phyloP scores from a whole-genome alignment of 2,113 vertebrate genomes.

The Odocoileus virginianus region DNA sequence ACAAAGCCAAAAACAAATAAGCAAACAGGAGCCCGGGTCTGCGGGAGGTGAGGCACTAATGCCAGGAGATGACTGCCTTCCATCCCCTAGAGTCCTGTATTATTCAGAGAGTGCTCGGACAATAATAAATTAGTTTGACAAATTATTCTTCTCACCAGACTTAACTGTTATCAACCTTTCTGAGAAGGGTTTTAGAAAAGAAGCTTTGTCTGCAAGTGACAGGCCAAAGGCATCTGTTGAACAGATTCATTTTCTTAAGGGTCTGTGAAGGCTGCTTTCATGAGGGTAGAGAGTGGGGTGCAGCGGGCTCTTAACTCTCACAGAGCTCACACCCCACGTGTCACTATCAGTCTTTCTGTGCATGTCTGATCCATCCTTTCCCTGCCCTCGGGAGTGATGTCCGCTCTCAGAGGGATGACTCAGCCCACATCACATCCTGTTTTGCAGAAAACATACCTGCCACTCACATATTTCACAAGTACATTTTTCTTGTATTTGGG shows the following conservation, averaged over 20 bases:
- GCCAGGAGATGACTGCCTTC: background rate
- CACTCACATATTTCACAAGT: background rate
- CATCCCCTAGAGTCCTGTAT: background rate
- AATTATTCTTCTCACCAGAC: constrained; percentile 42
- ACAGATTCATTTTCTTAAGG: constrained; percentile 37
- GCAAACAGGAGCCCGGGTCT: background rate
- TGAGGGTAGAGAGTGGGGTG: background rate
- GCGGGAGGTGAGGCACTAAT: background rate
- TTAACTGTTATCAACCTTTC: constrained; percentile 54
- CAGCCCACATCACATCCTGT: background rate
- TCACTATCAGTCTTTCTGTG: background rate
- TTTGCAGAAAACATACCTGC: background rate
- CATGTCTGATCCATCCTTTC: background rate
- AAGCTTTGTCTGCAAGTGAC: constrained; percentile 38
- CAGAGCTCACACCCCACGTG: background rate
- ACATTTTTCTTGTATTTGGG: background rate
- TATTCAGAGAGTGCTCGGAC: constrained; percentile 3
- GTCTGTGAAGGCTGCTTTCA: constrained; percentile 30
- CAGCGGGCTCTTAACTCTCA: background rate
- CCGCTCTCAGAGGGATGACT: background rate
- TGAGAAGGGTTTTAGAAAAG: constrained; percentile 36
- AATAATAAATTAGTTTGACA: constrained; percentile 48
- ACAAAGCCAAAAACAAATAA: constrained; percentile 41
- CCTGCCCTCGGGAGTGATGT: background rate
- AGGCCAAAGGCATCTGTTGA: constrained; percentile 38